A percentile compares a stretch with the other conserved stretches of the same genome.
phyloP scores from a whole-genome alignment of 2,113 vertebrate genomes.

The Ophiodon elongatus region DNA sequence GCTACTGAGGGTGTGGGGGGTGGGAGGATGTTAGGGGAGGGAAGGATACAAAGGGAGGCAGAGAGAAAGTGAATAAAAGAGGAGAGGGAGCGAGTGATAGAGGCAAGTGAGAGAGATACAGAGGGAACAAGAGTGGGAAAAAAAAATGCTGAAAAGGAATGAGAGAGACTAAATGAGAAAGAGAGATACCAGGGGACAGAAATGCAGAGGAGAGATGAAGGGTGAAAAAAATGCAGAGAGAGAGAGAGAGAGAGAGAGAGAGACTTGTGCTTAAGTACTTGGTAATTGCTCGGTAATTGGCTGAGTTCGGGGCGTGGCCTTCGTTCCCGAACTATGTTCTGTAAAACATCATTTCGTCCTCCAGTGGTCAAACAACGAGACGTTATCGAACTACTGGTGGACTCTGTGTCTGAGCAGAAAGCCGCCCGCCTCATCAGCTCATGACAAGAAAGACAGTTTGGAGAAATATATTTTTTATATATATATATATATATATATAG shows the following conservation, averaged over 20 bases:
- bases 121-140: slow-evolving; percentile 26
- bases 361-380: slow-evolving; percentile 83
- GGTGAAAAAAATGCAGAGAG: slow-evolving; percentile 43
- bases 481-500: no score
- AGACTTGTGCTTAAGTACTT: no score
- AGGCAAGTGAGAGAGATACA: slow-evolving; percentile 50
- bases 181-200: slow-evolving; percentile 51
- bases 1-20: slow-evolving; percentile 58
- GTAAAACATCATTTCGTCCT: no score
- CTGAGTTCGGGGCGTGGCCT: no score
- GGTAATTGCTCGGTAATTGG: no score
- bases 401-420: slow-evolving; percentile 71
- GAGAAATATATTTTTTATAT: no score
- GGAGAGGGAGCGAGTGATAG: slow-evolving; percentile 54
- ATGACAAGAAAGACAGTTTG: no score
- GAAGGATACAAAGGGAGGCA: slow-evolving; percentile 69
- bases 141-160: slow-evolving; percentile 48
- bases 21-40: slow-evolving; percentile 60
- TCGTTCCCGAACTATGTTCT: no score
- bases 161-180: slow-evolving; percentile 52
- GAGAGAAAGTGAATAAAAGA: slow-evolving; percentile 74
- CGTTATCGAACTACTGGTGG: slow-evolving; percentile 81
- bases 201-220: slow-evolving; percentile 47
- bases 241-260: slow-evolving; percentile 26
- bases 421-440: no score